Conservation (phyloP, 2,797 vertebrate genomes). For the Adrianichthys oophorus region DNA sequence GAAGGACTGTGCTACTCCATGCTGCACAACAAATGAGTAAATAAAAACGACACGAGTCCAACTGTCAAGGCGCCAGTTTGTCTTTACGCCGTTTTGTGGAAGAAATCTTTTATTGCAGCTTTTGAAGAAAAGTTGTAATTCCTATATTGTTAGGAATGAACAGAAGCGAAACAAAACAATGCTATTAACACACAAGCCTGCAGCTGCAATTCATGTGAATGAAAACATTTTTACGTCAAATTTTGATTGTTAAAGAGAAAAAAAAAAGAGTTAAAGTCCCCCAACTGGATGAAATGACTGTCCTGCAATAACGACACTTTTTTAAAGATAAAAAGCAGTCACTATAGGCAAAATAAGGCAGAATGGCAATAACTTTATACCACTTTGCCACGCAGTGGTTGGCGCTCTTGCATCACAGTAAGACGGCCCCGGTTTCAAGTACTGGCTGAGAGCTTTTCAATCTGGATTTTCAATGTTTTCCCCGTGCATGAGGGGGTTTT, state of each 20-base stretch:
- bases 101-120: neutral
- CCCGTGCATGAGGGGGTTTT: too few species aligned
- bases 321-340: too few species aligned
- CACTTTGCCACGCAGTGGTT: too few species aligned
- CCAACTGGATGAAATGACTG: neutral
- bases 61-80: neutral
- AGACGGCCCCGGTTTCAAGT: too few species aligned
- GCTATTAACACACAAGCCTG: neutral
- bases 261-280: neutral
- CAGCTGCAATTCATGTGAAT: neutral
- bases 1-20: neutral
- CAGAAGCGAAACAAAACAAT: conserved; percentile 5
- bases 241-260: neutral
- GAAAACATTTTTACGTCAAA: neutral
- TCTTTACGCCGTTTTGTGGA: conserved; percentile 1
- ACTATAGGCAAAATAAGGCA: too few species aligned
- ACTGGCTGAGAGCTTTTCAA: too few species aligned
- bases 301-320: too few species aligned
- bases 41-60: neutral
- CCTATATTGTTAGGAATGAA: conserved; percentile 5
- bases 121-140: neutral
- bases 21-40: neutral
- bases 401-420: too few species aligned
- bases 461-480: too few species aligned
- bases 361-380: too few species aligned